Evolutionary conservation across 1,140 invertebrate species (phyloP).

Genomic region (Zaprionus gabonicus): DNA sequence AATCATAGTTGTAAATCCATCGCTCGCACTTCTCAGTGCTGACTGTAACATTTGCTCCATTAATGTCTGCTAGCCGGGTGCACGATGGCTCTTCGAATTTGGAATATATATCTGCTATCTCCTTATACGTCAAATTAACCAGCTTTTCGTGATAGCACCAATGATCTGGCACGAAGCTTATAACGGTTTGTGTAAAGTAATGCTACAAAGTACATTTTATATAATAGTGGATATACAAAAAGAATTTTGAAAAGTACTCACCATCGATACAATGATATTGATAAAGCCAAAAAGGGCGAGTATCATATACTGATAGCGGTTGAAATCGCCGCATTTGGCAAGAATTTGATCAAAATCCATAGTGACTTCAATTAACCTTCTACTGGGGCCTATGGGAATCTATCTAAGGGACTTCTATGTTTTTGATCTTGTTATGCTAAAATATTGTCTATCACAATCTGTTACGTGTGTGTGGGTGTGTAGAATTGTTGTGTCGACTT

Average conservation of each 20-base stretch:
- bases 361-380: constrained; percentile 32
- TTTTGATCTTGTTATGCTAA: not conserved
- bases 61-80: constrained; percentile 65
- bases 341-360: constrained; percentile 87
- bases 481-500: not conserved
- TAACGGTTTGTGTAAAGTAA: constrained; percentile 87
- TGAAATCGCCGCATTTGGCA: constrained; percentile 87
- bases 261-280: constrained; percentile 86
- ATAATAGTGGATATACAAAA: not conserved
- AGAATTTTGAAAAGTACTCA: constrained; percentile 23
- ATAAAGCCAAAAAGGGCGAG: constrained; percentile 86
- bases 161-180: constrained; percentile 85
- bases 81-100: constrained; percentile 73
- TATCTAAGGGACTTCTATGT: too few relatives aligned
- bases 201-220: constrained; percentile 61
- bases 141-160: constrained; percentile 83
- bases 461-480: constrained; percentile 12
- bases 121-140: constrained; percentile 79
- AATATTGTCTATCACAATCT: constrained; percentile 34
- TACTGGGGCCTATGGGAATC: constrained; percentile 22
- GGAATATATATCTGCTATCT: constrained; percentile 76
- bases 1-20: constrained; percentile 86
- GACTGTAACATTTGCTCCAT: constrained; percentile 59
- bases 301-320: constrained; percentile 87
- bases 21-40: constrained; percentile 79